Evolutionary conservation across 2,113 vertebrate genomes (phyloP).

Genomic region (Corythaixoides concolor): DNA sequence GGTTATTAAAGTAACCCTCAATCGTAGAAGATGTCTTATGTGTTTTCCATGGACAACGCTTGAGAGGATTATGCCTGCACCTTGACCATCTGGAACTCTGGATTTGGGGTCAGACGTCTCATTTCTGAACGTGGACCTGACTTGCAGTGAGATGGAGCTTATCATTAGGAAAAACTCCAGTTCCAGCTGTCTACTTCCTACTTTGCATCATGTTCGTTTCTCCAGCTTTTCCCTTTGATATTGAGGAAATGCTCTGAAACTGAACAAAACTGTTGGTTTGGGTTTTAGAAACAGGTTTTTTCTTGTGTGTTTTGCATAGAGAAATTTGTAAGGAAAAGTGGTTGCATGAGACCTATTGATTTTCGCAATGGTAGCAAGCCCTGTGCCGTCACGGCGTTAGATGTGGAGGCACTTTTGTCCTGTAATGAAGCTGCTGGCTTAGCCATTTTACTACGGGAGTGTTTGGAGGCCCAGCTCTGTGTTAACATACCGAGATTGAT

Average conservation of each 20-base stretch:
- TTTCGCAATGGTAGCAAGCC: not conserved
- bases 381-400: not conserved
- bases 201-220: not conserved
- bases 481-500: not conserved
- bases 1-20: not conserved
- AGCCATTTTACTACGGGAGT: not conserved
- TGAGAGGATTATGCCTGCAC: not conserved
- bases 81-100: not conserved
- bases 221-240: slow-evolving; percentile 11
- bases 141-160: not conserved
- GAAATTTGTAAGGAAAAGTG: not conserved
- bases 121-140: not conserved
- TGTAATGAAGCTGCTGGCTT: not conserved
- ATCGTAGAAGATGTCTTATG: not conserved
- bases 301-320: not conserved
- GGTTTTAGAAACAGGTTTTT: not conserved
- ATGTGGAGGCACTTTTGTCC: not conserved
- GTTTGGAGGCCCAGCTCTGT: not conserved
- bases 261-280: not conserved
- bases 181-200: not conserved
- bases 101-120: not conserved
- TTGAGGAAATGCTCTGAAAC: slow-evolving; percentile 8
- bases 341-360: not conserved
- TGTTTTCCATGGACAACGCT: not conserved
- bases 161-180: not conserved